These are phyloP conservation scores for Drosophila yooni DNA, from an alignment of 2,888 invertebrate species.

Conservation along the genomic window DNA sequence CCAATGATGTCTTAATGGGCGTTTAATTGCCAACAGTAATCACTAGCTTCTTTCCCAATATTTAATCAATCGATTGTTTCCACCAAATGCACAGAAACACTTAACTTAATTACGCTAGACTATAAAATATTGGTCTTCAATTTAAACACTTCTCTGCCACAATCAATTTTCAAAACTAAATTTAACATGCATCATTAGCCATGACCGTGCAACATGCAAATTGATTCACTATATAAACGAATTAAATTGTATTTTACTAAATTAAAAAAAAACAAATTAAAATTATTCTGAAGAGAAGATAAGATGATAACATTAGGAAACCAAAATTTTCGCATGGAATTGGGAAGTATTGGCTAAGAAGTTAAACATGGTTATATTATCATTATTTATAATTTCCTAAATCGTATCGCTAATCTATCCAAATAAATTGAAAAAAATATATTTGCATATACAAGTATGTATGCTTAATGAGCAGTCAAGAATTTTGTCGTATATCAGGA, in stretches of 20 bases:
- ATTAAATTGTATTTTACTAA: neutral
- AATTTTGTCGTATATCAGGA: neutral
- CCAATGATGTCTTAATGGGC: slow-evolving; percentile 53
- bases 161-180: neutral
- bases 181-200: neutral
- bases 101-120: neutral
- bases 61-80: slow-evolving; percentile 19
- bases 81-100: slow-evolving; percentile 1
- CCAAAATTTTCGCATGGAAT: neutral
- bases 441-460: no score
- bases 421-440: neutral
- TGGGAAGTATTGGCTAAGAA: neutral
- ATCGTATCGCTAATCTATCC: neutral
- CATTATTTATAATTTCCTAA: neutral
- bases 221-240: neutral
- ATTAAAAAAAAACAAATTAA: neutral
- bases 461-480: neutral
- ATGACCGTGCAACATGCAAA: neutral
- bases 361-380: neutral
- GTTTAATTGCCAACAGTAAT: slow-evolving; percentile 42
- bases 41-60: slow-evolving; percentile 17
- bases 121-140: neutral
- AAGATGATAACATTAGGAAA: neutral
- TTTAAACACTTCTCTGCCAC: neutral
- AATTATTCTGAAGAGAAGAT: neutral